phyloP scores from a whole-genome alignment of 2,797 vertebrate genomes.

The Protonibea diacanthus region DNA sequence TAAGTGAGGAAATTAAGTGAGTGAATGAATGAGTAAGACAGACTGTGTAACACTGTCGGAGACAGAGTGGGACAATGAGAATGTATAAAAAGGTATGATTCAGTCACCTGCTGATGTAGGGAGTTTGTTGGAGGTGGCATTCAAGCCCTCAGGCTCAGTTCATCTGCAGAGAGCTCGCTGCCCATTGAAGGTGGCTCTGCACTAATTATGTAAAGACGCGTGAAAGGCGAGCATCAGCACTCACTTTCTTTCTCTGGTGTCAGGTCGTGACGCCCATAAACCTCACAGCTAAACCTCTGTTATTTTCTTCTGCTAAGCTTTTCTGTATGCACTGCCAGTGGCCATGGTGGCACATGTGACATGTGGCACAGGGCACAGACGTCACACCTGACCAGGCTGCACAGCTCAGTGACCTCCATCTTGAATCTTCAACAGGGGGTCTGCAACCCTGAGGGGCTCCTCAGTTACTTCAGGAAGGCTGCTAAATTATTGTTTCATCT shows the following conservation, averaged over 20 bases:
- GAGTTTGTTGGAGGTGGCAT: conserved; percentile 42
- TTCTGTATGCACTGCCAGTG: background rate
- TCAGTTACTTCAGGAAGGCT: no score
- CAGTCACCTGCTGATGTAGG: conserved; percentile 52
- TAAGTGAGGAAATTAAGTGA: conserved; percentile 25
- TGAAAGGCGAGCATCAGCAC: conserved; percentile 34
- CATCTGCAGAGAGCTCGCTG: conserved; percentile 42
- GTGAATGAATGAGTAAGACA: conserved; percentile 7
- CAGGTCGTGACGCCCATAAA: conserved; percentile 13
- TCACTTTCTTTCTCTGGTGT: conserved; percentile 7
- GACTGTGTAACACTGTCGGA: conserved; percentile 9
- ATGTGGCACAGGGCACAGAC: background rate
- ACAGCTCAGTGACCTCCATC: background rate
- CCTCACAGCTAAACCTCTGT: background rate
- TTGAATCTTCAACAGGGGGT: no score
- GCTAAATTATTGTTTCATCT: no score
- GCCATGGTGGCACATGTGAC: background rate
- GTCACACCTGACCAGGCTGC: conserved; percentile 1
- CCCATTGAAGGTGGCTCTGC: conserved; percentile 37
- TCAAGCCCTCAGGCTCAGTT: conserved; percentile 38
- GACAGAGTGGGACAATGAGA: conserved; percentile 6
- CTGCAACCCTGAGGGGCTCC: no score
- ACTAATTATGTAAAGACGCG: conserved; percentile 59
- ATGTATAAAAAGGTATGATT: conserved; percentile 31
- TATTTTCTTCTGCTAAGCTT: conserved; percentile 5